These are phyloP conservation scores for Ia io DNA, from an alignment of 2,113 vertebrate species.

Conservation along the genomic window DNA sequence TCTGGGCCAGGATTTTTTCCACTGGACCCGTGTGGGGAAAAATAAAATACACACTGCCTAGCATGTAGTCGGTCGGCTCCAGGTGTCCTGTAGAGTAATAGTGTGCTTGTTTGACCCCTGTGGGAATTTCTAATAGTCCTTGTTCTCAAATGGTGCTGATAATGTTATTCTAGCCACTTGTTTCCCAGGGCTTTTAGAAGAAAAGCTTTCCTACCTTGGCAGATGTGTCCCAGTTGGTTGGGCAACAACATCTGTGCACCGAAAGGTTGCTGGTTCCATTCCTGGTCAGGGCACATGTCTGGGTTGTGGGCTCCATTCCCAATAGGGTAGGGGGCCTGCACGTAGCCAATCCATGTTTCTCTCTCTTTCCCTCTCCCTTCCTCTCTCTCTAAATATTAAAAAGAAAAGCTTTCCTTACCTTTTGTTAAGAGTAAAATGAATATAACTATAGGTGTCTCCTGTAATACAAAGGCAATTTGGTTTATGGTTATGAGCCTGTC, in stretches of 20 bases:
- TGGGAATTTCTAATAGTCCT: not conserved
- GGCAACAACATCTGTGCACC: too few relatives aligned
- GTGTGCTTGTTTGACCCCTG: not conserved
- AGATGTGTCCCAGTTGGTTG: not conserved
- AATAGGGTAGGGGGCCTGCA: not conserved
- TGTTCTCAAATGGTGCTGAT: not conserved
- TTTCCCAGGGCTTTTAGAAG: not conserved
- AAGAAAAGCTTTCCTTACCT: not conserved
- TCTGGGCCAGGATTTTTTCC: not conserved
- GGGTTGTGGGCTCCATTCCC: not conserved
- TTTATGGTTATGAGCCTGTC: not conserved
- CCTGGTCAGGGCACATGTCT: too few relatives aligned
- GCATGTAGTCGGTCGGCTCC: not conserved
- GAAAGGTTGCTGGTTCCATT: too few relatives aligned
- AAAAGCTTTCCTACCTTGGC: not conserved
- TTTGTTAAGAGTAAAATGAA: not conserved
- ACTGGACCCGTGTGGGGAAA: not conserved
- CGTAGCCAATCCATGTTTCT: not conserved
- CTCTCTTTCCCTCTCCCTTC: not conserved
- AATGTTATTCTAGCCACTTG: not conserved
- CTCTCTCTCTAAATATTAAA: not conserved
- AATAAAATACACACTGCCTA: not conserved
- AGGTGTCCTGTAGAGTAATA: not conserved
- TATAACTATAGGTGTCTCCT: not conserved
- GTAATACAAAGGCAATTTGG: not conserved